Conservation (phyloP, 1,140 invertebrate genomes). For the Papilio xuthus region DNA sequence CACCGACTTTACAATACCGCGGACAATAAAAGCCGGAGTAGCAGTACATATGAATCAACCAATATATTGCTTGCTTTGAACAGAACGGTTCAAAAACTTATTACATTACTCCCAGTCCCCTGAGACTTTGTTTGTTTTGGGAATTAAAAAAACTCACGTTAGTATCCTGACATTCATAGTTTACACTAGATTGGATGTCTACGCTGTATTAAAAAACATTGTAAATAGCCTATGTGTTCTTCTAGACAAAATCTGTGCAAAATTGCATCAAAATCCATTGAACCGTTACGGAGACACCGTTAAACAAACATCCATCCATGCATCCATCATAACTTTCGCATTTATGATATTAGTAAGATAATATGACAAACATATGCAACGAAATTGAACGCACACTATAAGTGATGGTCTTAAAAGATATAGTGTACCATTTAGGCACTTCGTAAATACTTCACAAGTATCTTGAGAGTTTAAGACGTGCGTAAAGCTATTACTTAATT, state of each 20-base stretch:
- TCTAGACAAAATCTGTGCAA: too few species aligned
- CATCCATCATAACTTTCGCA: background rate
- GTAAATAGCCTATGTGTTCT: too few species aligned
- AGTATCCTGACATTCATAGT: too few species aligned
- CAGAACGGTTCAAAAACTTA: background rate
- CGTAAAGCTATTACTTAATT: slow-evolving; percentile 29
- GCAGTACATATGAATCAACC: background rate
- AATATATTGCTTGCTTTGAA: background rate
- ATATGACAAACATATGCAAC: background rate
- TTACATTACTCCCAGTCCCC: background rate
- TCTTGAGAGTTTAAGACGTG: background rate
- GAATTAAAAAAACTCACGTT: too few species aligned
- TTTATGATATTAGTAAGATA: background rate
- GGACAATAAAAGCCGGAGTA: background rate
- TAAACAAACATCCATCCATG: too few species aligned
- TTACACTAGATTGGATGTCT: too few species aligned
- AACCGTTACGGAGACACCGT: too few species aligned
- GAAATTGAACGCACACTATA: background rate
- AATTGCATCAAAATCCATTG: too few species aligned
- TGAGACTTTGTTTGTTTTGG: too few species aligned
- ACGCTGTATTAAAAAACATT: too few species aligned
- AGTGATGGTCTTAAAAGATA: background rate
- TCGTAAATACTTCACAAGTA: background rate
- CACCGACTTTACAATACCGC: background rate
- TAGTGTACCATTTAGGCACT: background rate